Percentiles rank a stretch among this genome's conserved stretches.
Conservation (phyloP, 2,888 invertebrate genomes). For the Brachyptera risi region DNA sequence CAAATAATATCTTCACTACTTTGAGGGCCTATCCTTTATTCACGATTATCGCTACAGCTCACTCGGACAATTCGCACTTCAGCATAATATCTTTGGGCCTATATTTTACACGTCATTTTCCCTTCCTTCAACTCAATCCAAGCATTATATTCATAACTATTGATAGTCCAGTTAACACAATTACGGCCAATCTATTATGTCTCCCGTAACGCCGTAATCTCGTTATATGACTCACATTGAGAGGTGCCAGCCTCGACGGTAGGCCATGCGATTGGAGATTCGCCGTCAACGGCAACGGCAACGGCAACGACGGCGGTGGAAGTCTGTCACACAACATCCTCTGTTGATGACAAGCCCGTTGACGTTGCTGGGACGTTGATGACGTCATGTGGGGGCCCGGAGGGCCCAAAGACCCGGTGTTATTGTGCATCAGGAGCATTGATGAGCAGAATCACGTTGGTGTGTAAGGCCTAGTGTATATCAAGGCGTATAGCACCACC, state of each 20-base stretch:
- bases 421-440: conserved; percentile 32
- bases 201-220: background rate
- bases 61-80: too few species aligned
- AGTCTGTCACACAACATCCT: conserved; percentile 24
- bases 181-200: too few species aligned
- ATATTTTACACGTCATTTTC: too few species aligned
- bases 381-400: conserved; percentile 16
- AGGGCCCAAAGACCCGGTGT: conserved; percentile 23
- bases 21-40: too few species aligned
- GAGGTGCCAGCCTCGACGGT: conserved; percentile 28
- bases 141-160: too few species aligned
- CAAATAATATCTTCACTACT: too few species aligned
- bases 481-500: too few species aligned
- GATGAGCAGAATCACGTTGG: background rate
- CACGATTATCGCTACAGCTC: too few species aligned
- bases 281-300: conserved; percentile 12
- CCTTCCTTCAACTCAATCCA: too few species aligned
- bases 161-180: too few species aligned
- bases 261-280: background rate
- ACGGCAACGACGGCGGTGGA: conserved; percentile 20
- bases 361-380: background rate
- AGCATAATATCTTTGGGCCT: too few species aligned
- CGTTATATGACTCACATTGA: conserved; percentile 25
- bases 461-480: too few species aligned
- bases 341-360: conserved; percentile 17